These are phyloP conservation scores for Corythucha ciliata DNA, from an alignment of 2,888 invertebrate species.

Conservation along the genomic window DNA sequence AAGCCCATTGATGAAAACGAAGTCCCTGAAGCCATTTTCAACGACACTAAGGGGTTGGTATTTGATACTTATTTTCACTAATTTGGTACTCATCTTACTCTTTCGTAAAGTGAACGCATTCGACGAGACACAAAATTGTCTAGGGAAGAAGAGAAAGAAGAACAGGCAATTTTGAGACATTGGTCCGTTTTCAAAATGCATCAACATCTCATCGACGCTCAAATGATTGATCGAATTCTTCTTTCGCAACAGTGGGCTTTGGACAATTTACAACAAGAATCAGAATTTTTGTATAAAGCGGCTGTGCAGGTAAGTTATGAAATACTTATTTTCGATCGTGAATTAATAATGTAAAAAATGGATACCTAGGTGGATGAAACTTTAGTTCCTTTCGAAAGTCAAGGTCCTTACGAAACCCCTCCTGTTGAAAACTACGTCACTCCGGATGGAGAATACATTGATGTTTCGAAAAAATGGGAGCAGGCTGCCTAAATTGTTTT, in stretches of 20 bases:
- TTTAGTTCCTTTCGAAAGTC: constrained; percentile 56
- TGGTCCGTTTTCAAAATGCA: constrained; percentile 63
- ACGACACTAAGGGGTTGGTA: constrained; percentile 55
- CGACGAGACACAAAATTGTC: constrained; percentile 47
- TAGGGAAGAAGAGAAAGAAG: constrained; percentile 52
- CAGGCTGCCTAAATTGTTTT: too few relatives aligned
- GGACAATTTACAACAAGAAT: constrained; percentile 65
- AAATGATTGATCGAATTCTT: constrained; percentile 58
- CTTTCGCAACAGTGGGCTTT: constrained; percentile 68
- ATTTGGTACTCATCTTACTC: background rate
- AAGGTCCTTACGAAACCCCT: constrained; percentile 75
- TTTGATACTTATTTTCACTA: too few relatives aligned
- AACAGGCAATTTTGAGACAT: constrained; percentile 58
- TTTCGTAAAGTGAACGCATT: constrained; percentile 44
- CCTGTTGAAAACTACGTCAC: constrained; percentile 67
- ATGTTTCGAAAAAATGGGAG: constrained; percentile 73
- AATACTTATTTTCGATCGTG: constrained; percentile 56
- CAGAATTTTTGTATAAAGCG: constrained; percentile 76
- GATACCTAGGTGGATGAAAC: constrained; percentile 49
- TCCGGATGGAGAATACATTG: constrained; percentile 84
- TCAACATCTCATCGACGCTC: constrained; percentile 55
- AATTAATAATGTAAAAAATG: too few relatives aligned
- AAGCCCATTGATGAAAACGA: constrained; percentile 88
- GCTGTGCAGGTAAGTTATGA: constrained; percentile 59
- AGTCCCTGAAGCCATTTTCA: constrained; percentile 55